phyloP scores from a whole-genome alignment of 2,113 vertebrate species.

The Natator depressus region DNA sequence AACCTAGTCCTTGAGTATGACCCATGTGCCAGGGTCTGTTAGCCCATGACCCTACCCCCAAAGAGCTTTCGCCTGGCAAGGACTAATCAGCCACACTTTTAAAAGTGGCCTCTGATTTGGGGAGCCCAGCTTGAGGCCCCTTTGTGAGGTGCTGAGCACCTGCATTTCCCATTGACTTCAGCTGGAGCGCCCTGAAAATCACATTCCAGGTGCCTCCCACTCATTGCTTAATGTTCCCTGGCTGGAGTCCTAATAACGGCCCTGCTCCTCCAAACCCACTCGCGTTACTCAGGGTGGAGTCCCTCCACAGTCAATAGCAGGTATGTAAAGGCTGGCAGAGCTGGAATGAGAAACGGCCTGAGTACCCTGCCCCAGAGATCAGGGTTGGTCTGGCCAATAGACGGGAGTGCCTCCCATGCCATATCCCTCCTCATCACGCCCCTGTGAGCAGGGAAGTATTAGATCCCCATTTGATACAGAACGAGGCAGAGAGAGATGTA shows the following conservation, averaged over 20 bases:
- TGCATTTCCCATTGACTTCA: background rate
- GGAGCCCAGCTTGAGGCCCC: background rate
- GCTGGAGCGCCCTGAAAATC: background rate
- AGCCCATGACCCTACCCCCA: too few species aligned
- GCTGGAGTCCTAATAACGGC: background rate
- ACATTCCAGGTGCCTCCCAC: background rate
- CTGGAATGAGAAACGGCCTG: background rate
- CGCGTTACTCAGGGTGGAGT: background rate
- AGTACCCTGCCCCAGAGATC: background rate
- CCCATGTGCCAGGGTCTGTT: background rate
- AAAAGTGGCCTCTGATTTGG: background rate
- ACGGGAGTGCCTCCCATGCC: background rate
- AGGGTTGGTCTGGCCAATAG: background rate
- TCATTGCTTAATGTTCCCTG: background rate
- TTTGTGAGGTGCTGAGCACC: background rate
- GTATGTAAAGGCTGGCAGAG: background rate
- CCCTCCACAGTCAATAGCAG: background rate
- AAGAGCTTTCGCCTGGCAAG: background rate
- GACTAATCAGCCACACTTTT: background rate
- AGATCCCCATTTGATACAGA: background rate
- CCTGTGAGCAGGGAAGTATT: background rate
- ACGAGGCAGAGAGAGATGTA: background rate
- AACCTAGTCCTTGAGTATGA: background rate
- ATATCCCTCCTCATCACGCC: background rate
- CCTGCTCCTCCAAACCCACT: background rate